phyloP scores from a whole-genome alignment of 2,113 vertebrate genomes.

The Podocnemis expansa region DNA sequence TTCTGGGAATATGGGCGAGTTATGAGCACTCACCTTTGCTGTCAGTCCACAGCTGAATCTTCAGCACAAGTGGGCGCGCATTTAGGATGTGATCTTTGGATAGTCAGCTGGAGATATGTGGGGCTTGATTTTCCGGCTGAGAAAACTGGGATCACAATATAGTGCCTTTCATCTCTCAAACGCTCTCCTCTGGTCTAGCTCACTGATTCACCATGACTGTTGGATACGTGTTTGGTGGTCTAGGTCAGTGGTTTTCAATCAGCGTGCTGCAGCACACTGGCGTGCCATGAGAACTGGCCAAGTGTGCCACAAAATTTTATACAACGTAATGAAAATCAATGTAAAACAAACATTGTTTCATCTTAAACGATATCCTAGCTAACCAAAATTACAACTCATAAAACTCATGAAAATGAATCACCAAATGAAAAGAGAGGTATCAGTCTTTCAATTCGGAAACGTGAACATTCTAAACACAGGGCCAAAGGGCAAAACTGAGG shows the following conservation, averaged over 20 bases:
- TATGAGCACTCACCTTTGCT: not conserved
- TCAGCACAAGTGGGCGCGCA: rapidly evolving
- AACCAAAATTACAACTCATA: no score
- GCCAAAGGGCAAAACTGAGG: no score
- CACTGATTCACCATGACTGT: not conserved
- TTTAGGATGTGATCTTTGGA: not conserved
- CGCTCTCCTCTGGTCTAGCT: not conserved
- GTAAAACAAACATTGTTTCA: no score
- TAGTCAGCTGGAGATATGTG: not conserved
- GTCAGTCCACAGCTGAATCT: not conserved
- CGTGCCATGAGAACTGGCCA: no score
- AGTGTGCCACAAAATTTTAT: no score
- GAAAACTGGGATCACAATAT: not conserved
- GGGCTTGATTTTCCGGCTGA: not conserved
- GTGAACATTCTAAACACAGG: no score
- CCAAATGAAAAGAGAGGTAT: no score
- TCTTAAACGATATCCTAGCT: no score
- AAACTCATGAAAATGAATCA: no score
- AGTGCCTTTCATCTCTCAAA: not conserved
- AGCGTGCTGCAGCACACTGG: no score
- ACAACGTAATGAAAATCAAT: no score
- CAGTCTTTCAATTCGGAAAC: no score
- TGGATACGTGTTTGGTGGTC: not conserved
- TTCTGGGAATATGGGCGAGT: not conserved
- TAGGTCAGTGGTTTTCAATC: not conserved